Evolutionary conservation across 2,888 invertebrate genomes (phyloP), one percentile per base, ranked within the genome.

Genomic region (Amphimallon solstitiale): DNA sequence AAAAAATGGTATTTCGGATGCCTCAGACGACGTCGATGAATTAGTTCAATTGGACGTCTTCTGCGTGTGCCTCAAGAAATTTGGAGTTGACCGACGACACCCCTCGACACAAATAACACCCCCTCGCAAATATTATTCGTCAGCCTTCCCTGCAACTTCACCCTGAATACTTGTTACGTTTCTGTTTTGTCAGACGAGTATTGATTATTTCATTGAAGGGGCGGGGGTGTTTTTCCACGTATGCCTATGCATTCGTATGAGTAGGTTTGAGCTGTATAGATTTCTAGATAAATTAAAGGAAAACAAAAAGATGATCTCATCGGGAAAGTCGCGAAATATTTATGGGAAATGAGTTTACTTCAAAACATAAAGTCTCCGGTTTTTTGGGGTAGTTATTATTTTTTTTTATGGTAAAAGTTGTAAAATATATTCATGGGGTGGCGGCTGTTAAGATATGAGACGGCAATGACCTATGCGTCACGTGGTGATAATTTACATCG

Each of bases 161-260:
- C 56, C 37, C 17, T 6, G 9, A 43, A 15, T 45, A 59, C 45
- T 59, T 59, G 56, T 45, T 59, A 59, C 56, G 56, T 43, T 59
- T 45, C 29, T 45, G n/a, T 43, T 45, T 34, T 45, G 56, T 43
- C 29, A 23, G 56, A 46, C 56, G 14, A 35, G 45, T 56, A 64
- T 64, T 64, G 64, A 64, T 64, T 64, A 64, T 56, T 48, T 37
- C 51, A 37, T 9, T 15, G 23, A 51, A 14, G 34, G 51, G 51
- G 35, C 35, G 37, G 10, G 14, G 48, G 48, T 48, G 23, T 48
- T 48, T 48, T 19, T 48, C 19, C 2, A 29, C 29, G 29, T 29
- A 5, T 5, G 3, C 6, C 9, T 29, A 29, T 29, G 29, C 29
- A 29, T 29, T 29, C 1, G 29, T 29, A 9, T 29, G 29, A 29